These are phyloP conservation scores for Mastacembelus armatus DNA, from an alignment of 2,797 vertebrate species.

Conservation along the genomic window DNA sequence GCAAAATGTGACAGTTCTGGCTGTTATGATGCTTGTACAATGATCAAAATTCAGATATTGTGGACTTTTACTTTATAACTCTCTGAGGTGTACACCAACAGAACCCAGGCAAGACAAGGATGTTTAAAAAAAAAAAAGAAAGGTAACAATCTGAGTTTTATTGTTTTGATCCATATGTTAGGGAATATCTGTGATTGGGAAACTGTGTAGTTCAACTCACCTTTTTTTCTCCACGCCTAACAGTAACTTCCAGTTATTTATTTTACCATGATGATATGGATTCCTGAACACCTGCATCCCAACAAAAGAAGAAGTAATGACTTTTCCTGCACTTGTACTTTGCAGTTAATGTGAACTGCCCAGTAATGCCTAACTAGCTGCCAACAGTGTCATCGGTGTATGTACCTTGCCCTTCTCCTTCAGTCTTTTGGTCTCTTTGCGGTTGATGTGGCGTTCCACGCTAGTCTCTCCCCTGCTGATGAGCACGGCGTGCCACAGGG, in stretches of 20 bases:
- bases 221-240: constrained; percentile 90
- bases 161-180: too few species aligned
- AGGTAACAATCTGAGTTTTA: too few species aligned
- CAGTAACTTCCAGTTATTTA: constrained; percentile 95
- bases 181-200: too few species aligned
- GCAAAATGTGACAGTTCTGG: too few species aligned
- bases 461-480: constrained; percentile 96
- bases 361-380: too few species aligned
- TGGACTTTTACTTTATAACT: too few species aligned
- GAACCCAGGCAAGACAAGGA: too few species aligned
- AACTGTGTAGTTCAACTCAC: constrained; percentile 80
- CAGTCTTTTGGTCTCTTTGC: constrained; percentile 89
- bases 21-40: too few species aligned
- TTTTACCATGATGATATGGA: constrained; percentile 88
- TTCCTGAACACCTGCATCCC: constrained; percentile 89
- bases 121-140: too few species aligned
- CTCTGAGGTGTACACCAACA: too few species aligned
- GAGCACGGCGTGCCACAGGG: constrained; percentile 91
- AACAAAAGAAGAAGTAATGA: constrained; percentile 1
- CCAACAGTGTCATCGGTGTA: too few species aligned
- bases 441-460: constrained; percentile 96
- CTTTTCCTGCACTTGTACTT: background rate
- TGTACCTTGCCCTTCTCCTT: constrained; percentile 87
- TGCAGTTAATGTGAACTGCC: background rate
- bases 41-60: too few species aligned